Evolutionary conservation across 2,888 invertebrate genomes (phyloP), one percentile per base, ranked within the genome.

Genomic region (Arge pagana): DNA sequence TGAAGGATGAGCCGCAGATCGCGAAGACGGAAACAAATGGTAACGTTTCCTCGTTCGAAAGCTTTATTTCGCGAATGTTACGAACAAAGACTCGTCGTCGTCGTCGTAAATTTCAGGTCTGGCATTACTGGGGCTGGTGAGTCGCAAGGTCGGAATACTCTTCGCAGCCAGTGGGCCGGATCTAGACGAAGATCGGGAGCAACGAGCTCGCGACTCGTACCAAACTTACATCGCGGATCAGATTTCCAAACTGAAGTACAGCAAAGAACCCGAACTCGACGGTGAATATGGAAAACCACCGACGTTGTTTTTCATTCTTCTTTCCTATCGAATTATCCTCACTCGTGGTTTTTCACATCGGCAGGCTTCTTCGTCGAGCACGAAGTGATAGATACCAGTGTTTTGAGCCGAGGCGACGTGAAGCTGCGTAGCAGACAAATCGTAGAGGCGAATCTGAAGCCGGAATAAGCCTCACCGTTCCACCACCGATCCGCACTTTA

Each of bases 351-450:
- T 41, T 71, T 76, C 39, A 24, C 31, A 18, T 52, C 11, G n/a
- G 55, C 45, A 72, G 72, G 64, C 21, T 59, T 74, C 18, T 53
- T 64, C 11, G 65, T 76, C 4, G 74, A 74, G 76, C 82, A 81
- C 42, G 82, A 83, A 64, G 76, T 79, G 65, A 78, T 82, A 13
- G 83, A 83, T 59, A 72, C 80, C 0, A 79, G 79, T 33, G 79
- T 83, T 35, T 79, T 80, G 0, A 79, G 80, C 24, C 79, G 83
- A 52, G 74, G 77, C 1, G 67, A 82, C 1, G 67, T 83, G 3
- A 83, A 83, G 60, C 63, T 79, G 8, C 76, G 78, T 19, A 83
- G 83, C 60, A 81, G 79, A 64, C 81, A 81, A 58, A 65, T 83
- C 3, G 79, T 83, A 0, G 83, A 83, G 23, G 78, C 2, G 72